A percentile compares a stretch with the other conserved stretches of the same genome.
Conservation (phyloP, 2,797 vertebrate species). For the Tangara arthus region DNA sequence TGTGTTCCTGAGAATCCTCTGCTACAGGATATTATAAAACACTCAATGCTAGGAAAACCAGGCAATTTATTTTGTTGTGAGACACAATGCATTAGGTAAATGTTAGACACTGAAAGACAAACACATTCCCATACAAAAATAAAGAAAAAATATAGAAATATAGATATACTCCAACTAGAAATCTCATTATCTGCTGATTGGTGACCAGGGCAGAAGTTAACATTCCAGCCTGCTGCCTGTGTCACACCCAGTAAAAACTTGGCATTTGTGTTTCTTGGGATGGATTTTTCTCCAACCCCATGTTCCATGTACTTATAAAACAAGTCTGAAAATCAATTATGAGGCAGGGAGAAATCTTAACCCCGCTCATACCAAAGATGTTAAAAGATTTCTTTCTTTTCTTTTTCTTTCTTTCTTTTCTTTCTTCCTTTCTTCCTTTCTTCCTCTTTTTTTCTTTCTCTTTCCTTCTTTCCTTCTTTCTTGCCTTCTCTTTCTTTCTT, state of each 20-base stretch:
- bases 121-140: not conserved
- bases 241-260: not conserved
- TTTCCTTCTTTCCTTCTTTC: no score
- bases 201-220: not conserved
- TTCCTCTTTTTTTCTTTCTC: no score
- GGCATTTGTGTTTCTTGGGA: not conserved
- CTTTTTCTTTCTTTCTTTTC: no score
- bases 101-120: not conserved
- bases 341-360: not conserved
- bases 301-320: not conserved
- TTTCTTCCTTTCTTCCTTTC: no score
- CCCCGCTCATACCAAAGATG: accelerated
- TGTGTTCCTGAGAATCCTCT: not conserved
- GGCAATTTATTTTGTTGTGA: not conserved
- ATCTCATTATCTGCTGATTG: not conserved
- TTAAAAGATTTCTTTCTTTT: not conserved
- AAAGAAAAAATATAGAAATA: not conserved
- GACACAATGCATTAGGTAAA: not conserved
- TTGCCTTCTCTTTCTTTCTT: no score
- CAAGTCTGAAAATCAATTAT: not conserved
- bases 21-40: not conserved
- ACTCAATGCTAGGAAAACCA: not conserved
- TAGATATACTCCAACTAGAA: not conserved
- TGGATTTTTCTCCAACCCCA: not conserved
- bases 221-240: not conserved